Evolutionary conservation across 2,888 invertebrate genomes (phyloP), one percentile per base, ranked within the genome.

Genomic region (Mythimna lalbum): DNA sequence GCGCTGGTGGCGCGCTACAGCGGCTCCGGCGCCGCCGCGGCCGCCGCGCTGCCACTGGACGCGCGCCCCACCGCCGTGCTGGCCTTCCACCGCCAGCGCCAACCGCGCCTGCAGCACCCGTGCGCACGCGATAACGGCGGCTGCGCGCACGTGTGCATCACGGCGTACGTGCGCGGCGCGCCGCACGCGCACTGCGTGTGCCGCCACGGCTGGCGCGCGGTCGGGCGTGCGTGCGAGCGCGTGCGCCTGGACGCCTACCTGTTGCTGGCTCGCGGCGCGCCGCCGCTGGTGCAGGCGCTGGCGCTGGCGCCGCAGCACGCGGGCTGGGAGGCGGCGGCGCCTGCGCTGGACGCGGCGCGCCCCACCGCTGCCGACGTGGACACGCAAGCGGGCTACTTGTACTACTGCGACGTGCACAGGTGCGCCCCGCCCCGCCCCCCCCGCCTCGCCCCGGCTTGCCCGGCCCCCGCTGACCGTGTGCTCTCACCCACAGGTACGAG

Each of bases 111-210:
- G 61, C 4, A 23, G 57, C 79, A 80, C 69, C 79, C 98, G 47
- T 98, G 98, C 93, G 96, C 96, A 78, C 93, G 92, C 53, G 92
- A 96, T 86, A 97, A 97, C 88, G 97, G 97, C 80, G 97, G 97
- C 78, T 98, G 98, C 95, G 97, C 97, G 83, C 98, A 98, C 92
- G 95, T 98, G 78, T 98, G 98, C 93, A 95, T 98, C 75, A 96
- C 98, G 57, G 91, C 96, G 70, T 97, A 97, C 96, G 76, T 23
- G 88, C 93, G 74, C 50, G 82, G 73, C 73, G 65, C 72, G 64
- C 69, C 89, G 82, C 97, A 96, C 80, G 97, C 97, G 78, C 96
- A 96, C 85, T 98, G 98, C 93, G 88, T 97, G 63, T 98, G 98
- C 89, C 96, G 97, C 52, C 97, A 97, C 83, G 98, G 98, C 3